Base-by-base conservation (phyloP, 2,113 vertebrate species). In the Austrofundulus limnaeus region DNA sequence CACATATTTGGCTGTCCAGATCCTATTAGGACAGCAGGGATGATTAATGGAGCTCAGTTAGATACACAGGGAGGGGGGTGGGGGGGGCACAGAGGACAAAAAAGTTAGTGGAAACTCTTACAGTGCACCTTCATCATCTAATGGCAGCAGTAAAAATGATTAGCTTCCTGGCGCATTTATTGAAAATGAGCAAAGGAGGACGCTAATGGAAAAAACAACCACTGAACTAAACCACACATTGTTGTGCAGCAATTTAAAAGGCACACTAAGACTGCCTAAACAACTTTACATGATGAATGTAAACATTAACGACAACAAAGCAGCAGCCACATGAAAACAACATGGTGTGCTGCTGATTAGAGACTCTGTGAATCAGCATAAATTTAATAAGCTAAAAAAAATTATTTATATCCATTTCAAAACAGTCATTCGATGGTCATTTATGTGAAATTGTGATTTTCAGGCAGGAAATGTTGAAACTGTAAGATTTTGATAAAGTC, bases 81-180 rank as follows among this genome's bases (percentile, higher is more conserved):
- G 24, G 2, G 51, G 31, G n/a, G 11, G 17, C 46, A 82, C 76
- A 73, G 74, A 74, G 81, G 52, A 84, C 60, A 75, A 65, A 60
- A n/a, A 69, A 72, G 70, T 80, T 81, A 74, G 80, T 83, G 86
- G 85, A 86, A 88, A 89, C 62, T 86, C 77, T 90, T 85, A 85
- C 77, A 66, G 67, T 25, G 43, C 84, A 80, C 66, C 81, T 75
- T 77, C 71, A 87, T 87, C 82, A 77, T 83, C 73, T 73, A 82
- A 85, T 81, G 62, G 77, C 72, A 70, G 75, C 78, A 70, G 72
- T 58, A 66, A 75, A 87, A 73, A 66, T 48, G 73, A 78, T 77
- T 77, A 49, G 72, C 70, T 66, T 77, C 77, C 75, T 75, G 83
- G 85, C 78, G 76, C 66, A 53, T 67, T 72, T 64, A 80, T 19